Evolutionary conservation across 2,888 invertebrate genomes (phyloP).

Genomic region (Nephrotoma appendiculata): DNA sequence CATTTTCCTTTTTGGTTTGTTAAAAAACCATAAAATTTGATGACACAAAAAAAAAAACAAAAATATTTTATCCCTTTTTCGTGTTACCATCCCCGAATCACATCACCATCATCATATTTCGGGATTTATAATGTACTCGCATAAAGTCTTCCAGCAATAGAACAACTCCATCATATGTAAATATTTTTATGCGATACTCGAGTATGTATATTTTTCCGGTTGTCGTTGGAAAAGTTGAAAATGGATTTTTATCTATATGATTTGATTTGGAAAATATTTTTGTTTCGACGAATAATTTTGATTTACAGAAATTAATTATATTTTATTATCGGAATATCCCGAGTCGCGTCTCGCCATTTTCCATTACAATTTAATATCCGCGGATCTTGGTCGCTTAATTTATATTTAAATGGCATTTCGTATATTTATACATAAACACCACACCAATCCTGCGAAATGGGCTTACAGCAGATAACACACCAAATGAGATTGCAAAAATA

Average conservation of each 20-base stretch:
- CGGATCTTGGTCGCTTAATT: too few species aligned
- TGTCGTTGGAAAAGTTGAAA: not conserved
- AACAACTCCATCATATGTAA: not conserved
- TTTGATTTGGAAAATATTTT: not conserved
- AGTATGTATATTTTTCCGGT: not conserved
- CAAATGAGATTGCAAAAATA: not conserved
- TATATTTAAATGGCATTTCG: too few species aligned
- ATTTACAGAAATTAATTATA: not conserved
- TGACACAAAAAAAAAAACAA: not conserved
- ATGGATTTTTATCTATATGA: not conserved
- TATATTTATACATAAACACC: too few species aligned
- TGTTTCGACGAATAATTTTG: not conserved
- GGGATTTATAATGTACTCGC: not conserved
- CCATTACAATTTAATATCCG: not conserved
- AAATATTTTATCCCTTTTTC: not conserved
- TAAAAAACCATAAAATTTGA: not conserved
- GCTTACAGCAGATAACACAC: not conserved
- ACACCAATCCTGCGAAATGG: too few species aligned
- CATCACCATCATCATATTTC: not conserved
- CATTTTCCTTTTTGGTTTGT: not conserved
- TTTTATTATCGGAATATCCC: not conserved
- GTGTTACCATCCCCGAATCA: not conserved
- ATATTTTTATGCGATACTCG: not conserved
- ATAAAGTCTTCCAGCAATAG: not conserved
- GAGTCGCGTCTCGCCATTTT: not conserved